These are phyloP conservation scores for Heteropelma amictum DNA, from an alignment of 2,888 invertebrate genomes.

Conservation along the genomic window DNA sequence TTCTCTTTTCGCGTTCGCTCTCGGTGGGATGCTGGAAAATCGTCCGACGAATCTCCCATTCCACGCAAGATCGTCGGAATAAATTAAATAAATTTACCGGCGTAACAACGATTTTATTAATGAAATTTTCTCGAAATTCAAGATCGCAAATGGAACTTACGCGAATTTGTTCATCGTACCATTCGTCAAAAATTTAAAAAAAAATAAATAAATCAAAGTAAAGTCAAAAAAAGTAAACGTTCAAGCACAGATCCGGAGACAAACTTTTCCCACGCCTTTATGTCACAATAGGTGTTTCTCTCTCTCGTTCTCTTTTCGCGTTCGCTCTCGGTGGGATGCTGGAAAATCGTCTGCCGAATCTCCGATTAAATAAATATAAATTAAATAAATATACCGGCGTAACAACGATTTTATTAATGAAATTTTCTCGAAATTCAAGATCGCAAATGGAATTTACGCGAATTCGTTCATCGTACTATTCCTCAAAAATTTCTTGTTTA, in stretches of 20 bases:
- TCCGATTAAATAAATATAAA: background rate
- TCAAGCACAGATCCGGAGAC: slow-evolving; percentile 18
- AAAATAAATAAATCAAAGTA: no score
- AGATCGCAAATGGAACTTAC: no score
- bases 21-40: background rate
- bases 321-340: background rate
- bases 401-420: background rate
- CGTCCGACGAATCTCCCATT: no score
- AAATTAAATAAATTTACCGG: slow-evolving; percentile 13
- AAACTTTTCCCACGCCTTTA: slow-evolving; percentile 57
- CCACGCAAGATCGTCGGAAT: background rate
- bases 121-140: no score
- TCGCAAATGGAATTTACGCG: no score
- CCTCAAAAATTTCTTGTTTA: no score
- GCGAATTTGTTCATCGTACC: no score
- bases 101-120: background rate
- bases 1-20: slow-evolving; percentile 18
- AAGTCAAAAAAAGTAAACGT: no score
- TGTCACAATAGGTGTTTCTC: slow-evolving; percentile 27
- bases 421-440: no score
- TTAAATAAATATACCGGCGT: slow-evolving; percentile 1
- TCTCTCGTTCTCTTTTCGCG: slow-evolving; percentile 32
- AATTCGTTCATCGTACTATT: no score
- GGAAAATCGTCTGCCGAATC: slow-evolving; percentile 21
- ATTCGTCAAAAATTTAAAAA: no score